phyloP scores from a whole-genome alignment of 2,888 invertebrate genomes.

The Calameuta pallipes region DNA sequence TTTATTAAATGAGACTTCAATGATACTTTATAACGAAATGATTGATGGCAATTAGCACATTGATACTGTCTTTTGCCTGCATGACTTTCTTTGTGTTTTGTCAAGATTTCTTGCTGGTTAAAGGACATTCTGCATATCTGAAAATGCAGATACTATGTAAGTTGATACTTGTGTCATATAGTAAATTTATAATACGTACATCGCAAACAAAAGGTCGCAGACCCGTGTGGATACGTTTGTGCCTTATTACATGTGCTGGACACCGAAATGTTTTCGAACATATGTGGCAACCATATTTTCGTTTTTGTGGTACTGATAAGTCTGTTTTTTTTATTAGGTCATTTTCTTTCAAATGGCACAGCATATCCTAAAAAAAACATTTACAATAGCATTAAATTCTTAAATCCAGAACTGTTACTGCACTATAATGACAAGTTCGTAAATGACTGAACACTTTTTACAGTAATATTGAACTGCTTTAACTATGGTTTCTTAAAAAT shows the following conservation, averaged over 20 bases:
- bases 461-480: not conserved
- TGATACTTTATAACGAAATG: slow-evolving; percentile 59
- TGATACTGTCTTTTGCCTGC: slow-evolving; percentile 56
- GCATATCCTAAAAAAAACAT: slow-evolving; percentile 48
- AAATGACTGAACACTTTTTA: not conserved
- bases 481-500: not conserved
- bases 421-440: not conserved
- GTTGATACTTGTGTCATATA: not conserved
- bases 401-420: not conserved
- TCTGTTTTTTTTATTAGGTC: slow-evolving; percentile 34
- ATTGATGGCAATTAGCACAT: slow-evolving; percentile 58
- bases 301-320: slow-evolving; percentile 23
- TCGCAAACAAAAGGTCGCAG: slow-evolving; percentile 70
- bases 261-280: slow-evolving; percentile 71
- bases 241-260: slow-evolving; percentile 70
- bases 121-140: slow-evolving; percentile 61
- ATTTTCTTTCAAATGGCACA: slow-evolving; percentile 54
- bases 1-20: slow-evolving; percentile 59
- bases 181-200: slow-evolving; percentile 33
- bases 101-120: slow-evolving; percentile 58
- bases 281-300: slow-evolving; percentile 48
- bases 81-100: slow-evolving; percentile 57
- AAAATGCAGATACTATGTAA: not conserved
- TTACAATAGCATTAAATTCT: not conserved
- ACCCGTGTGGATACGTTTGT: slow-evolving; percentile 70